Evolutionary conservation across 2,797 vertebrate species (phyloP), one percentile per base, ranked within the genome.

Genomic region (Chrysocyon brachyurus): DNA sequence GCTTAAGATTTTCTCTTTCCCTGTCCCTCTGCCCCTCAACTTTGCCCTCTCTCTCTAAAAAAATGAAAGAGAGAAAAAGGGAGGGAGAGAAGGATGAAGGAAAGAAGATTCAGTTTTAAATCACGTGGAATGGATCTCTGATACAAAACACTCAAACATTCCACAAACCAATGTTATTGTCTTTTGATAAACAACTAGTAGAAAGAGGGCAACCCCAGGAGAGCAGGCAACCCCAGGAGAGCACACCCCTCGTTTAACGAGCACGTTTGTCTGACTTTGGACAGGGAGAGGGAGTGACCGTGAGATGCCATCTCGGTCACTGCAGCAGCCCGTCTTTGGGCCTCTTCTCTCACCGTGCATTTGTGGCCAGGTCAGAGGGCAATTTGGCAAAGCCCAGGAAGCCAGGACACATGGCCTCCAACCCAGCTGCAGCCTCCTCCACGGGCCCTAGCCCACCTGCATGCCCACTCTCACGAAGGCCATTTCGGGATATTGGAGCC

Each of bases 261-360:
- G 22, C 2, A 12, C 5, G 12, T 5, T 3, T 28, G 26, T 28
- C 24, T 12, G 11, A 3, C 61, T 14, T 2, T 9, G 5, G 61
- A 28, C 6, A 14, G 61, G 57, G 57, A 26, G 61, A 63, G 12
- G 61, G 61, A 63, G 26, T 0, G 61, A 12, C 61, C 11, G 26
- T 28, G 61, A 63, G 26, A 5, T 5, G 61, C 61, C 59, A 26
- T 12, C 59, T 26, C 40, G 4, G 61, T 24, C 61, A 63, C 26
- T 26, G 5, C 5, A 12, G 61, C 12, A 12, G 26, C 26, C 26
- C 3, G 21, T 12, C 66, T 36, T 12, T 12, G 6, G 68, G 70
- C 6, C 9, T 5, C 68, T 40, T 31, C 66, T 70, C n/a, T 17
- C 22, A 11, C 17, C 2, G 1, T 40, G 33, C 10, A 12, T 40